Evolutionary conservation across 1,140 invertebrate genomes (phyloP).

Genomic region (Heliothis subflexa): DNA sequence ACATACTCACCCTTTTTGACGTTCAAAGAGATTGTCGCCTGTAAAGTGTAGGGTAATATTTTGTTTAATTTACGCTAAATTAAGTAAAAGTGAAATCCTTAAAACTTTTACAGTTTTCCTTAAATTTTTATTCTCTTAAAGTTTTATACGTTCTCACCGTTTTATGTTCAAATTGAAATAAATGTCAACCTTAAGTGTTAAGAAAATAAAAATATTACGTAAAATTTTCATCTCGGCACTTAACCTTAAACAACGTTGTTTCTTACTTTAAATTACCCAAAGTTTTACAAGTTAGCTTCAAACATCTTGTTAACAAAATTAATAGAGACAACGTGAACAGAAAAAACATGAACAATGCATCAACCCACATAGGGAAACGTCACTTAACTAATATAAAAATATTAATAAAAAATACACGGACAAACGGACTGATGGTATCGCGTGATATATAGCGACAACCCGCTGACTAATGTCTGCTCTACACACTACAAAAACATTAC

Average conservation of each 20-base stretch:
- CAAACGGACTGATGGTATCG: conserved; percentile 49
- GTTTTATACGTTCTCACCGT: not conserved
- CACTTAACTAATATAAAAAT: conserved; percentile 53
- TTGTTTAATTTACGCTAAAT: too few relatives aligned
- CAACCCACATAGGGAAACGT: conserved; percentile 44
- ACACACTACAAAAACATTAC: conserved; percentile 35
- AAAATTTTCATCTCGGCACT: not conserved
- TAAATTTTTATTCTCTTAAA: not conserved
- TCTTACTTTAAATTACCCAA: not conserved
- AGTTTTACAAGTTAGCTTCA: not conserved
- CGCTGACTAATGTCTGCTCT: conserved; percentile 48
- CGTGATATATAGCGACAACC: conserved; percentile 47
- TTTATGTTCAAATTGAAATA: not conserved
- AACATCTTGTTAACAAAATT: conserved; percentile 32
- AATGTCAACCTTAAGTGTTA: not conserved
- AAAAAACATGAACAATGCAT: conserved; percentile 38
- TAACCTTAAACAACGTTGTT: not conserved
- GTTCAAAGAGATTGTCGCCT: too few relatives aligned
- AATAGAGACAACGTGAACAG: conserved; percentile 36
- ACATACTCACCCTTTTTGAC: too few relatives aligned
- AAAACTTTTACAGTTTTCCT: not conserved
- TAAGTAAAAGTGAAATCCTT: not conserved
- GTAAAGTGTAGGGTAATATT: too few relatives aligned
- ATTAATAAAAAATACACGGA: conserved; percentile 52
- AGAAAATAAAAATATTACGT: not conserved